Evolutionary conservation across 2,888 invertebrate genomes (phyloP), one percentile per base, ranked within the genome.

Genomic region (Tridacna crocea): DNA sequence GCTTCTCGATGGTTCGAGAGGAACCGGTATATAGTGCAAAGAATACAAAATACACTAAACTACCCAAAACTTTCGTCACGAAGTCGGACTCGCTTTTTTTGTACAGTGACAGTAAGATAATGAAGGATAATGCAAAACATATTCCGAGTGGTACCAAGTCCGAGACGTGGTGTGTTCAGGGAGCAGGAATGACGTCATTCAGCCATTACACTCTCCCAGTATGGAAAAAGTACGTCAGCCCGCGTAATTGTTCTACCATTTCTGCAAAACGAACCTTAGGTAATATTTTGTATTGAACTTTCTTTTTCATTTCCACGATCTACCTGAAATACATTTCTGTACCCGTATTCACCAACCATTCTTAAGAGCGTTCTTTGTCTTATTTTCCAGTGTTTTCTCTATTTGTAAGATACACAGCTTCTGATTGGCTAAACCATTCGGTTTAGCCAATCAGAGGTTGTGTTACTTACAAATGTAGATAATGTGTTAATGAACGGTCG

Each of bases 21-120:
- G 51, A 58, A 27, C n/a, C 36, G 15, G 11, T 24, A n/a, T 27
- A 48, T 24, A 36, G 11, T 58, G 19, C 58, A 2, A 26, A 27
- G 19, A 27, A 19, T 0, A 63, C 61, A 27, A 46, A 65, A 55
- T 46, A 48, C 47, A 65, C 72, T 13, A n/a, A 51, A 13, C 68
- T 83, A 17, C 83, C 85, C 11, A 85, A 85, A 63, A 85, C 82
- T 10, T 83, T 74, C 36, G 51, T 80, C 8, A 85, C 85, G 8
- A 72, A 63, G 72, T 61, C 78, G 0, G 85, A 82, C 0, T 80
- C 82, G 3, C 46, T 82, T 60, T 63, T 85, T 51, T 47, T 85
- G 22, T 85, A 78, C 65, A 85, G 82, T 48, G 83, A 85, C 51
- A 74, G 77, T 24, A 82, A 79, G 55, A 47, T 79, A 12, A 61